Conservation (phyloP, 2,797 vertebrate species). For the Manis pentadactyla region DNA sequence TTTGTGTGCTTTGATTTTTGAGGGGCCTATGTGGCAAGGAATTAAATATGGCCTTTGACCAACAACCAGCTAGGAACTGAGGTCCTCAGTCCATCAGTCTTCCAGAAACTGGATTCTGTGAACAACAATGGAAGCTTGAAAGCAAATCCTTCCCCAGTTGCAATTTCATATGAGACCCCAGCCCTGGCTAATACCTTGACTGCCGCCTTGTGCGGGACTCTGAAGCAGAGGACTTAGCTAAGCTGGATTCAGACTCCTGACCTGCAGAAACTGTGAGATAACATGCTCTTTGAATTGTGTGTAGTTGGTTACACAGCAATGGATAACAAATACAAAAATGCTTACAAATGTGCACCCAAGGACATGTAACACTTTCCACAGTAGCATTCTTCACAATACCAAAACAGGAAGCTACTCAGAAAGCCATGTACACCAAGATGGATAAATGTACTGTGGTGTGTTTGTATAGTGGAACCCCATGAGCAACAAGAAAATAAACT, state of each 20-base stretch:
- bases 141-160: not conserved
- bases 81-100: not conserved
- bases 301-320: not conserved
- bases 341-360: not conserved
- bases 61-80: not conserved
- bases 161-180: conserved; percentile 1
- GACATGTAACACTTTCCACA: not conserved
- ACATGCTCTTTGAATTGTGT: not conserved
- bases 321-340: not conserved
- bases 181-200: not conserved
- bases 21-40: not conserved
- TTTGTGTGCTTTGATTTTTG: not conserved
- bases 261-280: not conserved
- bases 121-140: not conserved
- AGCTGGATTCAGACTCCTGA: not conserved
- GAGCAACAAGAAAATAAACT: not conserved
- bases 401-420: conserved; percentile 30
- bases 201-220: not conserved
- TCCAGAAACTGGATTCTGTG: conserved; percentile 19
- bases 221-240: not conserved
- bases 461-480: not conserved
- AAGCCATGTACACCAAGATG: not conserved
- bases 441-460: not conserved
- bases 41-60: not conserved
- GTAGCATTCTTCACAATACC: conserved; percentile 9